Base-by-base conservation (phyloP, 1,140 invertebrate genomes). In the Agrilus planipennis region DNA sequence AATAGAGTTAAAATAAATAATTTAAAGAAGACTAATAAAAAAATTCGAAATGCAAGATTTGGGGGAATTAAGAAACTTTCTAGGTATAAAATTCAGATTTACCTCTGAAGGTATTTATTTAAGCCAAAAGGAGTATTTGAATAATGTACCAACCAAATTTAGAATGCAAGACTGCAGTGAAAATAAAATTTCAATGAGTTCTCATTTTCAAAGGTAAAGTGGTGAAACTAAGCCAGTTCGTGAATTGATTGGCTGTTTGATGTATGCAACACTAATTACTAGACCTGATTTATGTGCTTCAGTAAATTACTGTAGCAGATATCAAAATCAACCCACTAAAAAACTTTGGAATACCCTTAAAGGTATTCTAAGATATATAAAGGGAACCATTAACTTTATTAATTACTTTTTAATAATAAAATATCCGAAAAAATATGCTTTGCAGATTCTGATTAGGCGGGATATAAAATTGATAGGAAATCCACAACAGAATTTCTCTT, bases 261-360 rank as follows among this genome's bases (percentile, higher is more conserved):
- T 65, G 41, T 67, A 65, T 48, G 23, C 61, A 2, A 40, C 59
- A 14, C 36, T 46, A 17, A 45, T 50, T 3, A 58, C 61, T 12
- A 44, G 63, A 21, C 60, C 60, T 7, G 64, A 69, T 43, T 54
- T 68, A 18, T 46, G 57, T 5, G 67, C 54, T 45, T 52, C 62
- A 9, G 58, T 68, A 5, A 46, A 46, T 46, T 46, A 29, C 27
- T 38, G 28, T 5, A 54, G 54, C 14, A 47, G 57, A 37, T 64
- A 51, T 47, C 45, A 52, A 11, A 46, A 48, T 29, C 47, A 49
- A 22, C 49, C 40, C 15, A 45, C 39, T 21, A 34, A 38, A 40
- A 22, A 25, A n/a, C 55, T 60, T 39, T 65, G 60, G 48, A 39
- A 45, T 31, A 49, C 52, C 18, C 55, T 53, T 0, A 65, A 65